These are phyloP conservation scores for Chironomus tentans DNA, from an alignment of 2,888 invertebrate genomes.

Conservation along the genomic window DNA sequence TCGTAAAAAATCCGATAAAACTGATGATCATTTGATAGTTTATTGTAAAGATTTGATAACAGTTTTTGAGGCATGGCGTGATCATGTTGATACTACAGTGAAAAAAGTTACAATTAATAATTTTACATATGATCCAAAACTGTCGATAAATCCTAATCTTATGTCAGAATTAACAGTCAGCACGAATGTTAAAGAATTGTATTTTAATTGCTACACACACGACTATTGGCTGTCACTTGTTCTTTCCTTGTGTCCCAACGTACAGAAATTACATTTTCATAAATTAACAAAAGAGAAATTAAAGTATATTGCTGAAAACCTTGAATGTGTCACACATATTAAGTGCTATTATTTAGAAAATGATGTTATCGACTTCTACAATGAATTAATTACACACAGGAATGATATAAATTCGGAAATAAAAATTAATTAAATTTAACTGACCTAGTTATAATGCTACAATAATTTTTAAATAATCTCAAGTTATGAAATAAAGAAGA, in stretches of 20 bases:
- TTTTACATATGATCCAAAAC: conserved; percentile 13
- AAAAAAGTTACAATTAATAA: conserved; percentile 14
- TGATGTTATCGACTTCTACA: conserved; percentile 2
- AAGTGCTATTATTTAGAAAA: conserved; percentile 9
- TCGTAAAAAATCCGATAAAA: background rate
- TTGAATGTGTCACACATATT: conserved; percentile 8
- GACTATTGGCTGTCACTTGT: conserved; percentile 10
- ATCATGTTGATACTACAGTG: background rate
- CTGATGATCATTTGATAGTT: conserved; percentile 16
- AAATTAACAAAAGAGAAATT: conserved; percentile 21
- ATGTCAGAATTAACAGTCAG: background rate
- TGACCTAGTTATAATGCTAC: background rate
- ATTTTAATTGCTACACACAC: conserved; percentile 14
- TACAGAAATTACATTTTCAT: background rate
- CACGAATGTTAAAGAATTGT: conserved; percentile 4
- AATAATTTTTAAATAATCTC: background rate
- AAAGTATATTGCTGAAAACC: background rate
- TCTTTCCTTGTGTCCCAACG: conserved; percentile 2
- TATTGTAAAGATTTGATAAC: conserved; percentile 15
- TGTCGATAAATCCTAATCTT: conserved; percentile 1
- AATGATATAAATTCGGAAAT: conserved; percentile 1
- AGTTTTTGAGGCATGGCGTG: conserved; percentile 13
- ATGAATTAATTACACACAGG: background rate
- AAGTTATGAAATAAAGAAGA: too few relatives aligned
- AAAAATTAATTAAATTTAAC: conserved; percentile 12